Base-by-base conservation (phyloP, 2,113 vertebrate genomes). In the Butorides virescens region DNA sequence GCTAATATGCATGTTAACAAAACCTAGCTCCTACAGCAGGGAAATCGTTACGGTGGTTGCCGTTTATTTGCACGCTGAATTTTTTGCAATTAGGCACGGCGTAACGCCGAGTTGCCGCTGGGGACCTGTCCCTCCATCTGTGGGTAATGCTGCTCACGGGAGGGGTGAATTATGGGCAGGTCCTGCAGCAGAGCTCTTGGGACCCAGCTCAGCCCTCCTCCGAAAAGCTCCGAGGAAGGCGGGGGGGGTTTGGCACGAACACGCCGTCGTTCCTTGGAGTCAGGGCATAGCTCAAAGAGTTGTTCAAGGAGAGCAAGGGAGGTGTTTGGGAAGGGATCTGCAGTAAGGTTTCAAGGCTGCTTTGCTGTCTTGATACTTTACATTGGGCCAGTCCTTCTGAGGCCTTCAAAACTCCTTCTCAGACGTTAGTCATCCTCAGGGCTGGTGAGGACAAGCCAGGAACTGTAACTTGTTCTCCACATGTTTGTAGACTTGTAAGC, bases 41-140 rank as follows among this genome's bases (percentile, higher is more conserved):
- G 34, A 10, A 22, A 70, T 49, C 68, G 1, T 65, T 49, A 6
- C 5, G 11, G 83, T 11, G 29, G 44, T 7, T 7, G 36, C 76
- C 6, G 6, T 27, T 37, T 7, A 23, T 74, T 62, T 42, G 91
- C 89, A 49, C 9, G 0, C 47, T 19, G 36, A 15, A 13, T 22
- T 52, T 68, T 37, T 44, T 50, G 67, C 59, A 29, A 15, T 72
- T 8, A 25, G 62, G 71, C 3, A 7, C 34, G 15, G 20, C 7
- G 0, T 4, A 23, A 19, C 0, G 0, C 23, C 1, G 82, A 70
- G 73, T 1, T 22, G 49, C 19, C 4, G 0, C 53, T 15, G 49
- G 53, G 56, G 53, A 42, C 5, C 27, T 62, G 90, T 62, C 62
- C 53, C 22, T 66, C 52, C 19, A 0, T 9, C 88, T 20, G 8